These are phyloP conservation scores for Zaprionus inermis DNA, from an alignment of 1,140 invertebrate genomes.

Conservation along the genomic window DNA sequence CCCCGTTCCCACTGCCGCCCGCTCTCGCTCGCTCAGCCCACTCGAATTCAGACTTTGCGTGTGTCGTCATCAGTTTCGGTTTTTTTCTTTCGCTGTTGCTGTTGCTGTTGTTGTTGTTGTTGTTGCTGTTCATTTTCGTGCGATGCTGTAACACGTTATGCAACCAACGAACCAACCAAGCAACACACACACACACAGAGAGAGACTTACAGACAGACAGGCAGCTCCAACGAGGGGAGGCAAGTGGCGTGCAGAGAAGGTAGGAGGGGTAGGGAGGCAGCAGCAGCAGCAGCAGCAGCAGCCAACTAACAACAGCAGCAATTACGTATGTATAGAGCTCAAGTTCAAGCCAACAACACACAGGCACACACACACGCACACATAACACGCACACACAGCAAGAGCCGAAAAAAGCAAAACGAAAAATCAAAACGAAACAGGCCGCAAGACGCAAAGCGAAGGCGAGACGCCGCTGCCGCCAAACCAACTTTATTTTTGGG, in stretches of 20 bases:
- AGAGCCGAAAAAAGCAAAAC: slow-evolving; percentile 33
- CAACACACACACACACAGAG: slow-evolving; percentile 45
- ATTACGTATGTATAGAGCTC: slow-evolving; percentile 84
- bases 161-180: slow-evolving; percentile 54
- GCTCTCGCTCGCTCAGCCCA: slow-evolving; percentile 12
- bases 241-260: slow-evolving; percentile 2
- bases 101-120: slow-evolving; percentile 46
- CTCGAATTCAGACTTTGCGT: slow-evolving; percentile 45
- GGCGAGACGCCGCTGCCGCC: slow-evolving; percentile 5
- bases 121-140: slow-evolving; percentile 67
- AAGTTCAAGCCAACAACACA: slow-evolving; percentile 81
- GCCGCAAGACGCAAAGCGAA: slow-evolving; percentile 7
- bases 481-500: slow-evolving; percentile 50
- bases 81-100: slow-evolving; percentile 45
- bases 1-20: not conserved
- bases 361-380: not conserved
- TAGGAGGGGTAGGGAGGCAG: not conserved
- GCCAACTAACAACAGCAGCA: slow-evolving; percentile 50
- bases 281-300: not conserved
- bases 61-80: slow-evolving; percentile 74
- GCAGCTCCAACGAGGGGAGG: slow-evolving; percentile 39
- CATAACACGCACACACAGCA: slow-evolving; percentile 24
- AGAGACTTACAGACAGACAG: slow-evolving; percentile 12
- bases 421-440: slow-evolving; percentile 33
- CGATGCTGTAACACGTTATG: slow-evolving; percentile 83